Percentiles rank a stretch among this genome's conserved stretches.
These are phyloP conservation scores for Tympanoctomys barrerae DNA, from an alignment of 2,797 vertebrate genomes.

Conservation along the genomic window DNA sequence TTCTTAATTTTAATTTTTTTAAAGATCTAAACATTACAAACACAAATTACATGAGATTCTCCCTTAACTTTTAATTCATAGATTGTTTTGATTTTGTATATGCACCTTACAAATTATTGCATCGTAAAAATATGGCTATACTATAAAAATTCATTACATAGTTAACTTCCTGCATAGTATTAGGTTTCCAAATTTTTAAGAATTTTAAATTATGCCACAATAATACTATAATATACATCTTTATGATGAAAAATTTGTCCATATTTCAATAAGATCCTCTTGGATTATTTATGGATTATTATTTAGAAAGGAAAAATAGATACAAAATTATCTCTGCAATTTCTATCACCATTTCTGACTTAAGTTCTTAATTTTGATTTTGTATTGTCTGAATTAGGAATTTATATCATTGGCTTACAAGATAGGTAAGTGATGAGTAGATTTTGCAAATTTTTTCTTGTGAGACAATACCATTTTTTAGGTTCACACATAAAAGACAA, in stretches of 20 bases:
- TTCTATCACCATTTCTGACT: neutral
- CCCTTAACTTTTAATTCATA: neutral
- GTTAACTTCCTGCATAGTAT: neutral
- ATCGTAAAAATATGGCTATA: conserved; percentile 20
- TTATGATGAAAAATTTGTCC: conserved; percentile 35
- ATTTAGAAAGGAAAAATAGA: neutral
- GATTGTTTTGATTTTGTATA: neutral
- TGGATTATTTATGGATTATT: neutral
- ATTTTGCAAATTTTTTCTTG: conserved; percentile 9
- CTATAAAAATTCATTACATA: conserved; percentile 24
- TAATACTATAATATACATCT: neutral
- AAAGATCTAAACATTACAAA: neutral
- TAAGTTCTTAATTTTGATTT: conserved; percentile 28
- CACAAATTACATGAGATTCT: neutral
- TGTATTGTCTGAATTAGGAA: neutral
- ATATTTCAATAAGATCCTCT: neutral
- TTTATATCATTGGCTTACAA: conserved; percentile 44
- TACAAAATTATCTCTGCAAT: neutral
- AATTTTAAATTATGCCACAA: neutral
- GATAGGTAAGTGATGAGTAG: neutral
- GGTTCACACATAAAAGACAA: conserved; percentile 32
- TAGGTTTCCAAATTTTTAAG: conserved; percentile 28
- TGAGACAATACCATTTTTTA: neutral
- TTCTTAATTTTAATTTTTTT: conserved; percentile 39
- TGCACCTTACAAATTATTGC: conserved; percentile 29